Conservation (phyloP, 2,113 vertebrate species). For the Stegastes partitus region DNA sequence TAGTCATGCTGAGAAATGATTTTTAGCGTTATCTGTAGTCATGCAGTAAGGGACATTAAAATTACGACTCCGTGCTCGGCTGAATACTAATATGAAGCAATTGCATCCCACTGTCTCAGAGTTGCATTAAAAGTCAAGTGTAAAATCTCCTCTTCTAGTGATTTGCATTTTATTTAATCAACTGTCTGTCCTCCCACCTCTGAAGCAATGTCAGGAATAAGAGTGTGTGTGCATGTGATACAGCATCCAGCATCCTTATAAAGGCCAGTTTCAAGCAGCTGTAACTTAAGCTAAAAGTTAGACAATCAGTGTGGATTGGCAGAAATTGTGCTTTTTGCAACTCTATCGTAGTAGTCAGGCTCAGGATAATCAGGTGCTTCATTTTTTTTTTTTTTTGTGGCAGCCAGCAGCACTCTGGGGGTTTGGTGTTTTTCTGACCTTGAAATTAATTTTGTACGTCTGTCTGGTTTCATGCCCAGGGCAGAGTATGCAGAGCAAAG, state of each 20-base stretch:
- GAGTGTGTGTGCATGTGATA: too few relatives aligned
- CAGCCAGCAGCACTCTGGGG: not conserved
- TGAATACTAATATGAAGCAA: constrained; percentile 65
- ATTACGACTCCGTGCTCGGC: constrained; percentile 3
- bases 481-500: not conserved
- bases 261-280: too few relatives aligned
- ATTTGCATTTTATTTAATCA: constrained; percentile 80
- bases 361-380: not conserved
- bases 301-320: too few relatives aligned
- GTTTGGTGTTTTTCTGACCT: not conserved
- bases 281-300: too few relatives aligned
- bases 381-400: not conserved
- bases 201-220: not conserved
- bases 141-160: constrained; percentile 59
- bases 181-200: constrained; percentile 28
- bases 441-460: not conserved
- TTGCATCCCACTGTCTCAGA: constrained; percentile 46
- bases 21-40: constrained; percentile 50
- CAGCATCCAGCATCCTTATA: too few relatives aligned
- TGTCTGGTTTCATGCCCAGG: not conserved
- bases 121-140: constrained; percentile 82
- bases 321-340: too few relatives aligned
- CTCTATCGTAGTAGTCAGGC: not conserved
- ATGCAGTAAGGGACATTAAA: constrained; percentile 34
- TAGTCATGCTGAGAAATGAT: constrained; percentile 43